Base-by-base conservation (phyloP, 2,113 vertebrate genomes). In the Psilopogon haemacephalus region DNA sequence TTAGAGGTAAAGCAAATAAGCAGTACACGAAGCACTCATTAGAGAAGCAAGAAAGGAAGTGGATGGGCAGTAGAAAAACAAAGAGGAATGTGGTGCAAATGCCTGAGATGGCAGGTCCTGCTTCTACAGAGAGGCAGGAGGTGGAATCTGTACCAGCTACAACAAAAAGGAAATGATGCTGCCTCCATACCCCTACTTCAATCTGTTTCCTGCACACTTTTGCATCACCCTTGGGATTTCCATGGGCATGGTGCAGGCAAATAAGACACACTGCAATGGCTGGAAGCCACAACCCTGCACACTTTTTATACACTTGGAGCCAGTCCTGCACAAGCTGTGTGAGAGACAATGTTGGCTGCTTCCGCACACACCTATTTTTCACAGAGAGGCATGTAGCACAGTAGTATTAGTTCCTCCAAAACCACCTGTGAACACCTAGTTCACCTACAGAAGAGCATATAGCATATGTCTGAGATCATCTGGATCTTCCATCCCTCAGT, bases 161-260 rank as follows among this genome's bases (percentile, higher is more conserved):
- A 59, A 15, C 12, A 40, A 15, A 13, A 62, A 48, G 27, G 20
- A 65, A 65, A 28, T 3, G 23, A 32, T 84, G 4, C 8, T 86
- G 35, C 11, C 6, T 48, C 44, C 24, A 17, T 21, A 26, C 1
- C 4, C 13, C 32, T 37, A 13, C 58, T 76, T 87, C 52, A 37
- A 44, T 11, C 32, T 89, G 11, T 7, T 5, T 28, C 28, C 20
- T 44, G 3, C 14, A 16, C 20, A n/a, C 23, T 64, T 44, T 62
- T 18, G 18, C 27, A 73, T 59, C n/a, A 15, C 19, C 28, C 16
- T 35, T 9, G 19, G 38, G 13, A 23, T 33, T 85, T 73, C 35
- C 15, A 7, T 3, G 16, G 8, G 4, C 38, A 33, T 23, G 8
- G 13, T 4, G 2, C 0, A 28, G 11, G 52, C 32, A 79, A 42